phyloP scores from a whole-genome alignment of 37 sponge, comb jelly and placozoan species.

The Beroe forskalii region DNA sequence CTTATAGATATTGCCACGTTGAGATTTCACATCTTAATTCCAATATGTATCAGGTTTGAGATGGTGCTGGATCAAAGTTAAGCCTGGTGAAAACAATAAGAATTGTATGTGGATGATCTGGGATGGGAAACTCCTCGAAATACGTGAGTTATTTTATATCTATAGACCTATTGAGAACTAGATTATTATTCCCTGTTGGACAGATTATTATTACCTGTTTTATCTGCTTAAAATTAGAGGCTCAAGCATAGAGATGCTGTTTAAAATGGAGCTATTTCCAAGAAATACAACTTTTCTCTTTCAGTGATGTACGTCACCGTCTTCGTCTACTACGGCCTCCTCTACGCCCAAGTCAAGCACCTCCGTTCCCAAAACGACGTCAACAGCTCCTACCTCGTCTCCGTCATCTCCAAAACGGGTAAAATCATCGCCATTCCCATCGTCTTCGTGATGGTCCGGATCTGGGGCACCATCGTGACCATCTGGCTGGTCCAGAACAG shows the following conservation, averaged over 20 bases:
- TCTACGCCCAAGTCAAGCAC: conserved; percentile 38
- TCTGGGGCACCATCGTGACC: conserved; percentile 7
- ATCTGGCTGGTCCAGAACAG: neutral
- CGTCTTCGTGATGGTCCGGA: neutral
- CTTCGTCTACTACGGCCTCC: conserved; percentile 12
- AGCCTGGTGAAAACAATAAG: neutral
- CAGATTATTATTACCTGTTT: no score
- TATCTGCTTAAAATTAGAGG: no score
- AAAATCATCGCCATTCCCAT: conserved; percentile 22
- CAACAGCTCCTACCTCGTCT: neutral
- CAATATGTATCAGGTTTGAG: neutral
- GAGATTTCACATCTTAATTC: no score
- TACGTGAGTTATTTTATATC: neutral
- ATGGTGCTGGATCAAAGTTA: conserved; percentile 47
- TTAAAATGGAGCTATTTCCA: no score
- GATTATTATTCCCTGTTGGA: no score
- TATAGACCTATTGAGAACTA: no score
- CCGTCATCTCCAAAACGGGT: conserved; percentile 19
- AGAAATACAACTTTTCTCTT: conserved; percentile 11
- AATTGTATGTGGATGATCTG: conserved; percentile 50
- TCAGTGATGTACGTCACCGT: conserved; percentile 50
- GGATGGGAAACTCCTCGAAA: conserved; percentile 56
- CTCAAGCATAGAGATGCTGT: no score
- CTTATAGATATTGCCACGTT: neutral
- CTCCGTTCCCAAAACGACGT: neutral